Base-by-base conservation (phyloP, 2,888 invertebrate species). In the Aquatica leii region DNA sequence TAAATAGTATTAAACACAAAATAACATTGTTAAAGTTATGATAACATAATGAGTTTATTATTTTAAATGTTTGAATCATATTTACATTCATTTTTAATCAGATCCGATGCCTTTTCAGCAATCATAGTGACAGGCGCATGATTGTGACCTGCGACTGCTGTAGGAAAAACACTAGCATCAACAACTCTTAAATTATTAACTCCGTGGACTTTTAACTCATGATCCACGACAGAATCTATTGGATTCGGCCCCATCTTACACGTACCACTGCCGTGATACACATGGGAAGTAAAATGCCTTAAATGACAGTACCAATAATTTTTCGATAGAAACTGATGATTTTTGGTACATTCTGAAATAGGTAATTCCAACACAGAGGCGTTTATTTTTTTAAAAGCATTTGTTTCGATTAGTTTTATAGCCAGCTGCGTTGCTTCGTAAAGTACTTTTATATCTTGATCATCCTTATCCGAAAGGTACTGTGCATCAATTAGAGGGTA, bases 381-480 rank as follows among this genome's bases (percentile, higher is more conserved):
- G 0, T 87, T 87, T 17, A 86, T 83, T 17, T 80, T 81, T 73
- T 85, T 84, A 77, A 91, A 87, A 0, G 88, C 84, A 1, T 84
- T 82, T 1, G 88, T 88, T 9, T 76, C 56, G 0, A 66, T 18
- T 17, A 76, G 57, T 1, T 67, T 61, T n/a, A 71, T 12, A 5
- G 67, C 51, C 15, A 64, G 59, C 6, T 86, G 81, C 4, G 90
- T 84, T 0, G 87, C 86, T n/a, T 85, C 82, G 0, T 89, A 82
- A n/a, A 90, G 80, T 1, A 86, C 87, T 15, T 85, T 83, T 1
- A 87, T 78, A 72, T 93, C 92, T 1, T 86, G 78, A 71, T 93
- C 92, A 9, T 70, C 54, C 6, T 59, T 37, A 58, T 77, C 74
- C 0, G 71, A 66, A 11, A 72, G 69, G 41, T 68, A 73, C 3